Base-by-base conservation (phyloP, 2,888 invertebrate genomes). In the Gari tellinella region DNA sequence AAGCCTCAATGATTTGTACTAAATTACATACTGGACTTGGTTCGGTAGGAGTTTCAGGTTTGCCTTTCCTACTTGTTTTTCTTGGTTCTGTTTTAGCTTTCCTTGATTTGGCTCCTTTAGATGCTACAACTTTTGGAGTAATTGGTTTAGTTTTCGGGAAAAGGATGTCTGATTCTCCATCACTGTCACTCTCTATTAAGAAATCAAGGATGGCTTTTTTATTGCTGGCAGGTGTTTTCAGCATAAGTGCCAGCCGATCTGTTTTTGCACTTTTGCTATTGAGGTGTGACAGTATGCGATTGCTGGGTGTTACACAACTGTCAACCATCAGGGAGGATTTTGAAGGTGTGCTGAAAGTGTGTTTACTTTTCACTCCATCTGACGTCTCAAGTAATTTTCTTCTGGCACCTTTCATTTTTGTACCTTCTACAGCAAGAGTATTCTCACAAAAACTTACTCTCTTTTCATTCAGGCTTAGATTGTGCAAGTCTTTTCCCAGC, bases 171-270 rank as follows among this genome's bases (percentile, higher is more conserved):
- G 60, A 65, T 21, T 83, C 78, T 46, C 52, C 57, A 10, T 80
- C 78, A 38, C 73, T 75, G 65, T 73, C 75, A 26, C 73, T 70
- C 31, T 74, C 81, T 43, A 81, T 62, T 7, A 82, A 67, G 14
- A 64, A 46, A 41, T 82, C 74, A 1, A 82, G 48, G 12, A 46
- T 66, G 14, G 64, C 66, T 48, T 74, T 77, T 38, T 69, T 66
- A 43, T 66, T 80, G 26, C 63, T 70, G 4, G 61, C 46, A 4
- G 84, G 82, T n/a, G 80, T 80, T 45, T 70, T 72, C 21, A 81
- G 45, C 52, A 64, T 23, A 21, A 55, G 46, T 14, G 10, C 55
- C 25, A 64, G 21, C 25, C 45, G 31, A 14, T 55, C 37, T 40
- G 55, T 64, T 19, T 46, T 56, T 19, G 61, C 17, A 46, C 56